phyloP scores from a whole-genome alignment of 53 echinoderm and acorn worm species.

The Astropecten irregularis region DNA sequence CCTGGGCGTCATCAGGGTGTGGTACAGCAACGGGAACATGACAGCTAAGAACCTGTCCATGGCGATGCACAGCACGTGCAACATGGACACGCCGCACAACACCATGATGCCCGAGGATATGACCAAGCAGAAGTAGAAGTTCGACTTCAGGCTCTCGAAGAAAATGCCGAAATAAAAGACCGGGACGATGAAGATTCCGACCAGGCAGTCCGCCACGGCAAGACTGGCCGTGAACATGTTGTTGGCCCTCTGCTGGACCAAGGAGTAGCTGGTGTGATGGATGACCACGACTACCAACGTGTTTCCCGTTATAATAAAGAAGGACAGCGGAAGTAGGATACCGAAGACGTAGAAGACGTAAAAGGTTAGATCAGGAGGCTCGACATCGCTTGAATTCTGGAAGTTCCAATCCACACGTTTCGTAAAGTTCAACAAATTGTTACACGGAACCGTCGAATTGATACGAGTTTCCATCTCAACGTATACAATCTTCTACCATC shows the following conservation, averaged over 20 bases:
- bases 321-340: conserved; percentile 49
- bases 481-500: too few species aligned
- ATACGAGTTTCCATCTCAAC: too few species aligned
- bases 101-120: conserved; percentile 8
- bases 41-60: conserved; percentile 56
- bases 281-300: conserved; percentile 55
- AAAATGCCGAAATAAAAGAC: conserved; percentile 58
- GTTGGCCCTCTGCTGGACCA: conserved; percentile 28
- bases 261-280: not conserved
- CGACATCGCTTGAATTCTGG: too few species aligned
- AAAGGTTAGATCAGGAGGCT: conserved; percentile 20
- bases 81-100: conserved; percentile 52
- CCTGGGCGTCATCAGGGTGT: conserved; percentile 29
- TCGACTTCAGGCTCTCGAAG: conserved; percentile 36
- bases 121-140: conserved; percentile 56
- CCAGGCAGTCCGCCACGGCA: conserved; percentile 57
- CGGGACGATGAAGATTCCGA: conserved; percentile 53
- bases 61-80: conserved; percentile 66
- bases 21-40: conserved; percentile 42
- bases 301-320: conserved; percentile 65
- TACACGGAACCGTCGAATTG: too few species aligned
- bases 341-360: conserved; percentile 53
- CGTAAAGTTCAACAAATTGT: too few species aligned
- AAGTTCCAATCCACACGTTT: too few species aligned
- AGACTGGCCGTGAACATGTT: conserved; percentile 55